These are phyloP conservation scores for Ophioderma brevispina DNA, from an alignment of 35 echinoderm and acorn worm genomes.

Conservation along the genomic window DNA sequence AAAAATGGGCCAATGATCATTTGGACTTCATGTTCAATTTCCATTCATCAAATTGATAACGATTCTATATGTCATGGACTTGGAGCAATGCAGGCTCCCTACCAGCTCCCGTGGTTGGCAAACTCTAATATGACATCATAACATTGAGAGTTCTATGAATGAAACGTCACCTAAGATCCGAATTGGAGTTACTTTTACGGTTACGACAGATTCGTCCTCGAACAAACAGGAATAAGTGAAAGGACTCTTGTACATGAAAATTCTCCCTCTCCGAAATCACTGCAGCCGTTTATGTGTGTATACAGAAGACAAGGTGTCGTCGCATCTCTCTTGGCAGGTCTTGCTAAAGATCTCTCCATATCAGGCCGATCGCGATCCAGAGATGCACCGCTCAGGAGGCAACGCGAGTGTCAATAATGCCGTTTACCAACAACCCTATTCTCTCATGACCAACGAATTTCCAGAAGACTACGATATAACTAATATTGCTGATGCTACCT, in stretches of 20 bases:
- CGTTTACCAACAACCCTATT: not conserved
- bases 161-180: not conserved
- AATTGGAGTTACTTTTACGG: not conserved
- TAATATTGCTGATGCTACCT: slow-evolving; percentile 15
- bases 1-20: not conserved
- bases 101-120: not conserved
- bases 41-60: not conserved
- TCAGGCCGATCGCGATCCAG: not conserved
- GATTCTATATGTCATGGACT: not conserved
- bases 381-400: no score
- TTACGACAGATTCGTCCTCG: not conserved
- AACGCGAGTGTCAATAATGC: slow-evolving; percentile 8
- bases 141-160: not conserved
- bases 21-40: not conserved
- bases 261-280: slow-evolving; percentile 8
- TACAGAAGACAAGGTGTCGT: slow-evolving; percentile 15
- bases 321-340: slow-evolving; percentile 32
- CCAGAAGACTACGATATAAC: slow-evolving; percentile 8
- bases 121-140: not conserved
- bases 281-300: slow-evolving; percentile 50
- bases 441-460: slow-evolving; percentile 31
- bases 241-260: not conserved
- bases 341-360: slow-evolving; percentile 11
- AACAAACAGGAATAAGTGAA: not conserved
- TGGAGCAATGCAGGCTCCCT: not conserved